Conservation (phyloP, 2,113 vertebrate genomes). For the Tetrax tetrax region DNA sequence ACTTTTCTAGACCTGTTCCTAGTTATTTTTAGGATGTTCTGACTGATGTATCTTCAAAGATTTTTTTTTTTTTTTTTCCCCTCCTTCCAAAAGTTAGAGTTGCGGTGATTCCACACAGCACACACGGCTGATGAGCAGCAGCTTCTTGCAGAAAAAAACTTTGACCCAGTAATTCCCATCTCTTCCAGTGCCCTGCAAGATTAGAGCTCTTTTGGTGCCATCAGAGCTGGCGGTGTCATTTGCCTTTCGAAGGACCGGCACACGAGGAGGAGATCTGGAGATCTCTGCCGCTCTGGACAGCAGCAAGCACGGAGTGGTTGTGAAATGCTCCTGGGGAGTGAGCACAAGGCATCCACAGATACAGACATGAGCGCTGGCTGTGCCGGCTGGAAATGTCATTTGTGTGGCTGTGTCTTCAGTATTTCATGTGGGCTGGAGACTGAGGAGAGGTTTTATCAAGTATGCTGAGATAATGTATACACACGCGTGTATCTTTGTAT, state of each 20-base stretch:
- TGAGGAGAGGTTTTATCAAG: not conserved
- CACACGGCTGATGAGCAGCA: not conserved
- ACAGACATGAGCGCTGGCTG: not conserved
- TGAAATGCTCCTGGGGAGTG: not conserved
- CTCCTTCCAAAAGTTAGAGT: not conserved
- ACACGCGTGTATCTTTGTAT: fast-evolving
- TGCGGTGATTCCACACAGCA: not conserved
- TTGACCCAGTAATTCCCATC: not conserved
- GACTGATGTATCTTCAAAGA: not conserved
- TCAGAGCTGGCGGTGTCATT: not conserved
- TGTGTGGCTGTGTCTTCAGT: not conserved
- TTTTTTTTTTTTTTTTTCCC: fast-evolving
- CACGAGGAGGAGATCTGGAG: not conserved
- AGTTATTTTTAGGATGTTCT: conserved; percentile 1
- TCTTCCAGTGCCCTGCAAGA: too few relatives aligned
- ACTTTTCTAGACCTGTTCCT: not conserved
- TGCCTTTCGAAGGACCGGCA: not conserved
- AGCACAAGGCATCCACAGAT: not conserved
- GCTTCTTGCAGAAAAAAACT: not conserved
- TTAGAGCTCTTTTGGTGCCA: not conserved
- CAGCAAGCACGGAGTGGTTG: not conserved
- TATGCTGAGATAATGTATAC: not conserved
- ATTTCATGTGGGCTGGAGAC: not conserved
- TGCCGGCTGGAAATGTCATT: not conserved
- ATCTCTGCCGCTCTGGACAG: not conserved